Conservation (phyloP, 1,140 invertebrate species). For the Trichonephila inaurata region DNA sequence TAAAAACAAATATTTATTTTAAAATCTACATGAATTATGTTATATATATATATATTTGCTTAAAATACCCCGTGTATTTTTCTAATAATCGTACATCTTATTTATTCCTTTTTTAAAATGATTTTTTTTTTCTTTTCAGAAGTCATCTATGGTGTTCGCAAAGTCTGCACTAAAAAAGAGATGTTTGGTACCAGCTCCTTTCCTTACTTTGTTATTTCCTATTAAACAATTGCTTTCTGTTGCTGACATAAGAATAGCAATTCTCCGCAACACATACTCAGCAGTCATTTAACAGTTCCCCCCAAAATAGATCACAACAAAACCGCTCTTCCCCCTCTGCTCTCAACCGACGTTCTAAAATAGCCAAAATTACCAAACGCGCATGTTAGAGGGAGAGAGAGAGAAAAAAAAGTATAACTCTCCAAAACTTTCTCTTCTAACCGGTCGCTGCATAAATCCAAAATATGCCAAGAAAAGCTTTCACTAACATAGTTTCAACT, state of each 20-base stretch:
- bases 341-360: not conserved
- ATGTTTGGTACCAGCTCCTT: too few species aligned
- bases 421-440: not conserved
- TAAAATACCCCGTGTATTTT: too few species aligned
- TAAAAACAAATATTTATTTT: too few species aligned
- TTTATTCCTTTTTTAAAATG: too few species aligned
- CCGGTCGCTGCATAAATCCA: slow-evolving; percentile 5
- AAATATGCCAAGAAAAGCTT: slow-evolving; percentile 34
- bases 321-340: not conserved
- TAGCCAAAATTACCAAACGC: too few species aligned
- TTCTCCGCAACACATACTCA: not conserved
- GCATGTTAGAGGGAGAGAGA: too few species aligned
- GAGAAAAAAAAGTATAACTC: not conserved
- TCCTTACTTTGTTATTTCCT: not conserved
- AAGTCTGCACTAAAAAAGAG: too few species aligned
- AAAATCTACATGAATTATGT: too few species aligned
- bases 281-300: not conserved
- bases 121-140: too few species aligned
- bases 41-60: too few species aligned
- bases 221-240: not conserved
- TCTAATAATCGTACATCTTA: too few species aligned
- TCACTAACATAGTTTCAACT: slow-evolving; percentile 26
- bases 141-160: too few species aligned
- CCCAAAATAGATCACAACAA: not conserved
- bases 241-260: not conserved